Evolutionary conservation across 1,140 invertebrate genomes (phyloP).

Genomic region (Maniola jurtina): DNA sequence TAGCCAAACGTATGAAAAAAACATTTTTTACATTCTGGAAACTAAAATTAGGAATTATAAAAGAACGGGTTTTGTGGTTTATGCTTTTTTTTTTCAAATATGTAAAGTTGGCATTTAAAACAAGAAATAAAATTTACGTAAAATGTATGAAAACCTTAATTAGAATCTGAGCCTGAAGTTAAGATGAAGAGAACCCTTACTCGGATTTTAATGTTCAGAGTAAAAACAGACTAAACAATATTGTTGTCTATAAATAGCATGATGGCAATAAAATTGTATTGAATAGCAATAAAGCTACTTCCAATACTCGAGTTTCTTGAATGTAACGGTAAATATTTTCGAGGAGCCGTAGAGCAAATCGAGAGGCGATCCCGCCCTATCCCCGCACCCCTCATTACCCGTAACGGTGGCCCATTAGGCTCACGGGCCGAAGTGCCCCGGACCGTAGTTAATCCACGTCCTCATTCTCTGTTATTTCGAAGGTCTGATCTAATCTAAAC

Average conservation of each 20-base stretch:
- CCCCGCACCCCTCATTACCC: constrained; percentile 69
- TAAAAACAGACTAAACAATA: not conserved
- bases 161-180: not conserved
- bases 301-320: constrained; percentile 19
- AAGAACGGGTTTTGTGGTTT: no score
- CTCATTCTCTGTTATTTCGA: constrained; percentile 79
- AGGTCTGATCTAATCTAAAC: constrained; percentile 79
- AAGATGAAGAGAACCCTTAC: not conserved
- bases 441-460: constrained; percentile 78
- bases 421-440: constrained; percentile 73
- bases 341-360: constrained; percentile 43
- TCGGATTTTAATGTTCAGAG: not conserved
- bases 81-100: no score
- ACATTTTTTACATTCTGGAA: no score
- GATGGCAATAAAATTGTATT: not conserved
- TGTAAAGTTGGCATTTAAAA: no score
- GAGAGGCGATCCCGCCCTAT: constrained; percentile 37
- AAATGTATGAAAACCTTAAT: not conserved
- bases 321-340: constrained; percentile 45
- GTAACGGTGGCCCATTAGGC: constrained; percentile 74
- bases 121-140: no score
- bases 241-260: constrained; percentile 8
- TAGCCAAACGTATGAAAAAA: no score
- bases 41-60: no score
- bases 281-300: constrained; percentile 13